Base-by-base conservation (phyloP, 2,888 invertebrate species). In the Drosophila tripunctata region DNA sequence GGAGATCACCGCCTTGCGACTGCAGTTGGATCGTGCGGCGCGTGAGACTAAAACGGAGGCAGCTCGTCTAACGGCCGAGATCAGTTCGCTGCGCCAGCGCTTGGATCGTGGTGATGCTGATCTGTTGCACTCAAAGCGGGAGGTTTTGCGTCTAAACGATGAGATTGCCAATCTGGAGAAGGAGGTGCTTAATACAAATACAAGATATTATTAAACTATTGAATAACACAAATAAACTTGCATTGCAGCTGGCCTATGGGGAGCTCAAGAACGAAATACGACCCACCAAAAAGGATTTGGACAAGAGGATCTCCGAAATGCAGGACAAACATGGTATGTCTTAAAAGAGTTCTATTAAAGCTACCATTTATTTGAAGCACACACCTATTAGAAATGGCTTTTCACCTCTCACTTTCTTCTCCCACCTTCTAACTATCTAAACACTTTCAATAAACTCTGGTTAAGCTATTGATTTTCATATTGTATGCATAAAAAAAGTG, bases 261-360 rank as follows among this genome's bases (percentile, higher is more conserved):
- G 93, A 92, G 77, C 85, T 94, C 56, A 93, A 93, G 45, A 93
- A 93, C 69, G 92, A 93, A 78, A 92, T 94, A 67, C 93, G 93
- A 10, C 93, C 93, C 78, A 91, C 90, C 56, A 95, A 95, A 51
- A 95, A 95, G 85, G 96, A 96, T 87, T 88, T 96, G 54, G 93
- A 95, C 21, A 93, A 95, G 14, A 94, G 96, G 92, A 93, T 96
- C 41, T 94, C 95, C 69, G 94, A 95, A 54, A 95, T 96, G 93
- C 96, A 96, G 87, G 94, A 94, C 22, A 96, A 96, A 90, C 96
- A 96, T 92, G 96, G 96, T 96, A 93, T 92, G 94, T 92, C 10
- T n/a, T 21, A 27, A 27, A 15, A 3, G 3, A 12, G 12, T 27
- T 7, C 6, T 3, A 21, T 22, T 40, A 5, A 1, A 8, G 10